Base-by-base conservation (phyloP, 2,888 invertebrate genomes). In the Cephalotes varians region DNA sequence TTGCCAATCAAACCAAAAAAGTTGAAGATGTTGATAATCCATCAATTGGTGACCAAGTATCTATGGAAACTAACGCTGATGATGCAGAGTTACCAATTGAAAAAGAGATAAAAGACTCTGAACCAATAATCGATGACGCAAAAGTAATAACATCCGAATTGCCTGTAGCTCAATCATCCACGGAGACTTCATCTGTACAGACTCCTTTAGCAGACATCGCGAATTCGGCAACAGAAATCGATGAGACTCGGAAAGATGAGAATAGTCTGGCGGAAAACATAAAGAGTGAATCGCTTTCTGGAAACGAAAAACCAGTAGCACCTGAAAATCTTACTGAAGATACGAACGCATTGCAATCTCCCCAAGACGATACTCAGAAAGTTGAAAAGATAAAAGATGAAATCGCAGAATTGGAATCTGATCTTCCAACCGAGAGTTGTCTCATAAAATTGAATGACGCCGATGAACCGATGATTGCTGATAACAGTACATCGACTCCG, bases 391-490 rank as follows among this genome's bases (percentile, higher is more conserved):
- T 79, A 0, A 86, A 88, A 34, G 81, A 84, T 5, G 88, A 90
- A 15, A 73, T 25, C 31, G 60, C 64, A 3, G 85, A 87, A 18
- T 34, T 86, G 31, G 54, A 88, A 25, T 79, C 85, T 44, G 85
- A 88, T 47, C 86, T 90, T 9, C 82, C 86, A 6, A 83, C 87
- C n/a, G 81, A 87, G 12, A 83, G 31, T 60, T 77, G 84, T 67
- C 88, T 85, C 81, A 74, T 81, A 37, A 86, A 89, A 58, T 31
- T 74, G 6, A 85, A 85, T 6, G 88, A 88, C 2, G 73, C 64
- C 10, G 85, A 85, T 12, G 90, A 91, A 37, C 89, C 93, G 1
- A 91, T 91, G 90, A 62, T 85, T 0, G 88, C 90, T 21, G 91
- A 87, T 51, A 51, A 67, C n/a, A 72, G 81, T 40, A 64, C 85